Evolutionary conservation across 2,888 invertebrate genomes (phyloP).

Genomic region (Sinelater perroti): DNA sequence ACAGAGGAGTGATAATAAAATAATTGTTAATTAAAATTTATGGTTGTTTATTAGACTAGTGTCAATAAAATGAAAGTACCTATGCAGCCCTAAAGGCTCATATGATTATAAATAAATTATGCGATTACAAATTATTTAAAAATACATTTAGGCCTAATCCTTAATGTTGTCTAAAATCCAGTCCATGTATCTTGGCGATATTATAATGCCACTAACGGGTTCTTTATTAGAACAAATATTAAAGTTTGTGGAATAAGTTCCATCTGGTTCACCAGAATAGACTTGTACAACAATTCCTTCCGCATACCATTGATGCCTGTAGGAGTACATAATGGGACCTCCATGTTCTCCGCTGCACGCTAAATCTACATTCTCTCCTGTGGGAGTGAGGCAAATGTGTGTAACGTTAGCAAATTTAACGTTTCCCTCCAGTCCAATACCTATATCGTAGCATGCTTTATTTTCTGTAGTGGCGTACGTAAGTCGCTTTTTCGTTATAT

Average conservation of each 20-base stretch:
- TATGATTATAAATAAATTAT: too few species aligned
- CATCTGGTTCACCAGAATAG: not conserved
- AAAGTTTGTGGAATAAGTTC: not conserved
- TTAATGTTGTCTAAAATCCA: conserved; percentile 5
- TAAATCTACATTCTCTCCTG: not conserved
- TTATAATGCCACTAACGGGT: not conserved
- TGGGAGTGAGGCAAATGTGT: conserved; percentile 9
- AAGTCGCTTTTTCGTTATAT: conserved; percentile 8
- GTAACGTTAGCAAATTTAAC: conserved; percentile 16
- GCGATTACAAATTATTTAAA: too few species aligned
- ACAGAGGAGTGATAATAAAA: too few species aligned
- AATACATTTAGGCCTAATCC: too few species aligned
- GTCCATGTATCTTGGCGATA: not conserved
- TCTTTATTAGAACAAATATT: conserved; percentile 1
- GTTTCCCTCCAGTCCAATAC: not conserved
- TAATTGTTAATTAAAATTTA: too few species aligned
- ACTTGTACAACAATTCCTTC: conserved; percentile 13
- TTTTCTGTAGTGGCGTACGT: conserved; percentile 5
- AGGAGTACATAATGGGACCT: conserved; percentile 25
- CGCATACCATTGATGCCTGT: conserved; percentile 19
- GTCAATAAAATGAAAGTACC: too few species aligned
- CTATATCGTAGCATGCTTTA: conserved; percentile 18
- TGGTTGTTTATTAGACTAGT: too few species aligned
- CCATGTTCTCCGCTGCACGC: conserved; percentile 26
- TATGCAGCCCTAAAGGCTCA: too few species aligned